Base-by-base conservation (phyloP, 2,113 vertebrate genomes). In the Mugil cephalus region DNA sequence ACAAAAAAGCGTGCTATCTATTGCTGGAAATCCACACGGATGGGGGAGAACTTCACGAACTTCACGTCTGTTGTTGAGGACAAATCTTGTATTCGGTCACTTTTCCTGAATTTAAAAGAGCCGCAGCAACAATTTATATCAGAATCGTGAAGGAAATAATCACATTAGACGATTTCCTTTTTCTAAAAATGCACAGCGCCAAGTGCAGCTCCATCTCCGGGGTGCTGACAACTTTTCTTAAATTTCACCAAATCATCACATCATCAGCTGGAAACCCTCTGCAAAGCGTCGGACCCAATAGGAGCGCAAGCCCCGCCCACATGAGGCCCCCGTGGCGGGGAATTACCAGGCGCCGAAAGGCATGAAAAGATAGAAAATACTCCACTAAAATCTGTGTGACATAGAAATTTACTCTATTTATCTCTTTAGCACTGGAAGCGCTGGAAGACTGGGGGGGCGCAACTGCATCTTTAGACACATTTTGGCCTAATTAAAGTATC, bases 401-500 rank as follows among this genome's bases (percentile, higher is more conserved):
- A 67, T 69, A 82, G 70, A 83, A 59, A 88, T 87, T 63, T 56
- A 38, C 60, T 76, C 67, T 80, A 81, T 85, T 90, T 88, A 85
- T 85, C 80, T 89, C 85, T 86, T 86, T 79, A 89, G 85, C 75
- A 36, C 0, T 62, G 63, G 69, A 79, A 54, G 77, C 34, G 10
- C 47, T 50, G 75, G 74, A 90, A 72, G 74, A 87, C 82, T 80
- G 60, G 77, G 60, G 77, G 87, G 89, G 83, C 71, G 59, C 75
- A 68, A 79, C 35, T 65, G 81, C 77, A 73, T 90, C 88, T 92
- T 91, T 85, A 85, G 84, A 88, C 85, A 75, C 90, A 88, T 92
- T 91, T 88, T 91, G 79, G 72, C 86, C 90, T 92, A 91, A 93
- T 93, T 91, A 93, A 88, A 85, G 79, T 56, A 80, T 84, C 89